Percentiles rank a stretch among this genome's conserved stretches.
Evolutionary conservation across 2,888 invertebrate genomes (phyloP).

Genomic region (Sinopyrophorus schimmeli): DNA sequence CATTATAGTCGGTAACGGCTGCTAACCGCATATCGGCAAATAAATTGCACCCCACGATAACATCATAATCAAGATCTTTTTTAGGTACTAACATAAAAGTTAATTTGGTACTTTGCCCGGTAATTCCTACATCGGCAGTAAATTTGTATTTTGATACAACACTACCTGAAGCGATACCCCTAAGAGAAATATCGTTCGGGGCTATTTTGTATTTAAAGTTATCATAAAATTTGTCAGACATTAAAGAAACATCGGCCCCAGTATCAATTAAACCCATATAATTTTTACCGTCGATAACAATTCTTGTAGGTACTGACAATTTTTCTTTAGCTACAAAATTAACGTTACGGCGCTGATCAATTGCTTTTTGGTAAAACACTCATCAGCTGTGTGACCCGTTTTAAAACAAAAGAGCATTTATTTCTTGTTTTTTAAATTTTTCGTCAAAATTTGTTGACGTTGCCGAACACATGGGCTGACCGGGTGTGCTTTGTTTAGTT

Average conservation of each 20-base stretch:
- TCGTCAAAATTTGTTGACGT: too few species aligned
- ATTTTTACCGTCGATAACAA: constrained; percentile 9
- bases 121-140: constrained; percentile 9
- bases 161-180: not conserved
- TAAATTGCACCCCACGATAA: constrained; percentile 21
- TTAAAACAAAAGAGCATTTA: constrained; percentile 22
- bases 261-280: constrained; percentile 24
- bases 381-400: constrained; percentile 20
- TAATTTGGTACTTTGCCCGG: constrained; percentile 7
- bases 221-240: constrained; percentile 15
- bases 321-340: constrained; percentile 20
- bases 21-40: constrained; percentile 13
- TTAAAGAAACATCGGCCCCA: constrained; percentile 19
- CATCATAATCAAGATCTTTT: constrained; percentile 21
- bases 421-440: too few species aligned
- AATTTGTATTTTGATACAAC: constrained; percentile 6
- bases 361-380: constrained; percentile 25
- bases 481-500: too few species aligned
- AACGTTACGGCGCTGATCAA: constrained; percentile 24
- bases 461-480: too few species aligned
- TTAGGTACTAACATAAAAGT: constrained; percentile 14
- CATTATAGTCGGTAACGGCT: constrained; percentile 13
- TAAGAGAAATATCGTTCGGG: not conserved
- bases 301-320: constrained; percentile 1
- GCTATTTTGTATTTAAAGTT: constrained; percentile 7